These are phyloP conservation scores for Daktulosphaira vitifoliae DNA, from an alignment of 1,140 invertebrate species.

Conservation along the genomic window DNA sequence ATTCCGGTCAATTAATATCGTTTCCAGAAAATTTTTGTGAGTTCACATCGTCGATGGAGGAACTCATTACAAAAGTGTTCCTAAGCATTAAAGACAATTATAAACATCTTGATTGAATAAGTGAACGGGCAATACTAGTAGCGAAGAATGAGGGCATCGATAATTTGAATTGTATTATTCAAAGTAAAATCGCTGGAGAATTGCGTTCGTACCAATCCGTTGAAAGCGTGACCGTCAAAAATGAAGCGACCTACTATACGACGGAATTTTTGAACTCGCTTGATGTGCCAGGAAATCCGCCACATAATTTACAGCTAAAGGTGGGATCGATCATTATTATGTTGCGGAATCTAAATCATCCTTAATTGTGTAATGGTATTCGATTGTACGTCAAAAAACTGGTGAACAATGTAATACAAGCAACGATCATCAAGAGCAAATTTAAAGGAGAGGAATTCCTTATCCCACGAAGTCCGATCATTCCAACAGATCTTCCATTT, in stretches of 20 bases:
- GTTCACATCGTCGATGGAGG: slow-evolving; percentile 39
- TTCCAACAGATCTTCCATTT: slow-evolving; percentile 43
- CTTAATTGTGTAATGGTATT: slow-evolving; percentile 45
- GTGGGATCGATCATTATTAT: slow-evolving; percentile 43
- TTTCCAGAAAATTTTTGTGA: slow-evolving; percentile 37
- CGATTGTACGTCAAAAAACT: slow-evolving; percentile 43
- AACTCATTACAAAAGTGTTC: slow-evolving; percentile 43
- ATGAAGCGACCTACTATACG: slow-evolving; percentile 42
- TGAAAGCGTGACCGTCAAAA: slow-evolving; percentile 40
- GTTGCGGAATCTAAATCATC: slow-evolving; percentile 42
- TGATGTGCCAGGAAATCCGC: slow-evolving; percentile 23
- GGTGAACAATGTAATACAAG: slow-evolving; percentile 43
- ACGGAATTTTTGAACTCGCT: slow-evolving; percentile 40
- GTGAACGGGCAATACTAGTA: slow-evolving; percentile 42
- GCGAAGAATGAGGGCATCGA: slow-evolving; percentile 44
- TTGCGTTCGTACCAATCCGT: slow-evolving; percentile 39
- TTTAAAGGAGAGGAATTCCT: slow-evolving; percentile 43
- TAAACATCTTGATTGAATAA: slow-evolving; percentile 42
- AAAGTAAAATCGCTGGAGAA: slow-evolving; percentile 35
- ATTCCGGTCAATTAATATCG: slow-evolving; percentile 12
- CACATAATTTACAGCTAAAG: slow-evolving; percentile 42
- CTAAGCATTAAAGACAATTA: slow-evolving; percentile 42
- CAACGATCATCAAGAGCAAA: slow-evolving; percentile 42
- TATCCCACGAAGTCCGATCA: slow-evolving; percentile 43
- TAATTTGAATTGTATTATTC: slow-evolving; percentile 40